phyloP scores from a whole-genome alignment of 2,888 invertebrate species.

The Microdon myrmicae region DNA sequence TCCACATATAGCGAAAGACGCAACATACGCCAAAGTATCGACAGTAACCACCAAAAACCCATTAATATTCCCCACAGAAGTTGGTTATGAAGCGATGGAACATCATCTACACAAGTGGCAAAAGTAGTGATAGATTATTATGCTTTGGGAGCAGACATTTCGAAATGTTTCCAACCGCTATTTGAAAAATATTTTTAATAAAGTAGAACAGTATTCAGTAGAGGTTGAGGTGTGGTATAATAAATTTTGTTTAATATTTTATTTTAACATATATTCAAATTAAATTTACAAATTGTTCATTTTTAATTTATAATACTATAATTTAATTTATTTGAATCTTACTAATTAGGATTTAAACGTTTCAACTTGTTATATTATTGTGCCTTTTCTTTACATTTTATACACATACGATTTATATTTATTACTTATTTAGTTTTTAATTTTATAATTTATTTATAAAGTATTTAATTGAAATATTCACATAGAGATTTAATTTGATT shows the following conservation, averaged over 20 bases:
- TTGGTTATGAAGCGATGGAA: too few relatives aligned
- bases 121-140: too few relatives aligned
- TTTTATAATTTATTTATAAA: slow-evolving; percentile 21
- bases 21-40: too few relatives aligned
- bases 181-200: too few relatives aligned
- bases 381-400: slow-evolving; percentile 45
- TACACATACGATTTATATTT: slow-evolving; percentile 47
- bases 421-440: slow-evolving; percentile 9
- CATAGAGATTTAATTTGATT: slow-evolving; percentile 25
- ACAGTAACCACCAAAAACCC: too few relatives aligned
- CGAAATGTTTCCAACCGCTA: too few relatives aligned
- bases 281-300: slow-evolving; percentile 51
- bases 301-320: slow-evolving; percentile 33
- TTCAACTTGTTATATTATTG: slow-evolving; percentile 28
- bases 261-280: slow-evolving; percentile 45
- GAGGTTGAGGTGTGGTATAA: background rate
- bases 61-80: too few relatives aligned
- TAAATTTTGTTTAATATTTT: slow-evolving; percentile 40
- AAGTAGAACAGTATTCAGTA: background rate
- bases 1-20: too few relatives aligned
- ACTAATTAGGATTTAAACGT: slow-evolving; percentile 44
- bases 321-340: slow-evolving; percentile 47
- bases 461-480: slow-evolving; percentile 33
- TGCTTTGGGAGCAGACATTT: too few relatives aligned
- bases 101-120: too few relatives aligned